Evolutionary conservation across 2,888 invertebrate genomes (phyloP).

Genomic region (Melolontha melolontha): DNA sequence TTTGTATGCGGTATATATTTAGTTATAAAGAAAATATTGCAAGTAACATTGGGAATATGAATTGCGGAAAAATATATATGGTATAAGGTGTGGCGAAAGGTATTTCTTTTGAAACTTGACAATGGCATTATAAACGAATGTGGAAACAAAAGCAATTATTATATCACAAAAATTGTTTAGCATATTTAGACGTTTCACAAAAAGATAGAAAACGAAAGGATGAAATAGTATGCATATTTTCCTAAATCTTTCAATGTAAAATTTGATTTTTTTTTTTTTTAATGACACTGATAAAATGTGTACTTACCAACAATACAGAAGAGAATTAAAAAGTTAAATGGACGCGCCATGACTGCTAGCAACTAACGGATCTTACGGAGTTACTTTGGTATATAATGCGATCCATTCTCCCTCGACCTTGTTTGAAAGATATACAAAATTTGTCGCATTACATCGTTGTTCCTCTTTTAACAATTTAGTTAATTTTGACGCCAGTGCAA

Average conservation of each 20-base stretch:
- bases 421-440: constrained; percentile 40
- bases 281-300: constrained; percentile 6
- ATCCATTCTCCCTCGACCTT: constrained; percentile 51
- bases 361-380: constrained; percentile 51
- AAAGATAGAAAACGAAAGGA: background rate
- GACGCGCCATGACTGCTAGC: constrained; percentile 55
- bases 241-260: background rate
- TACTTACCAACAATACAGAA: constrained; percentile 52
- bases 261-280: background rate
- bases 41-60: constrained; percentile 10
- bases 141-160: constrained; percentile 1
- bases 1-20: too few relatives aligned
- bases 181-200: too few relatives aligned
- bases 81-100: constrained; percentile 33
- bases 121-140: constrained; percentile 14
- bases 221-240: background rate
- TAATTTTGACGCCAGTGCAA: constrained; percentile 4
- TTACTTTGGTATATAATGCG: constrained; percentile 53
- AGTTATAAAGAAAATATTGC: background rate
- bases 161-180: background rate
- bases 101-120: constrained; percentile 20
- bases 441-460: constrained; percentile 24
- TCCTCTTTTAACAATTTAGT: constrained; percentile 6
- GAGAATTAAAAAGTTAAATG: constrained; percentile 52
- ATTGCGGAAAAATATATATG: constrained; percentile 6